phyloP scores from a whole-genome alignment of 2,113 vertebrate species.

The Vombatus ursinus region DNA sequence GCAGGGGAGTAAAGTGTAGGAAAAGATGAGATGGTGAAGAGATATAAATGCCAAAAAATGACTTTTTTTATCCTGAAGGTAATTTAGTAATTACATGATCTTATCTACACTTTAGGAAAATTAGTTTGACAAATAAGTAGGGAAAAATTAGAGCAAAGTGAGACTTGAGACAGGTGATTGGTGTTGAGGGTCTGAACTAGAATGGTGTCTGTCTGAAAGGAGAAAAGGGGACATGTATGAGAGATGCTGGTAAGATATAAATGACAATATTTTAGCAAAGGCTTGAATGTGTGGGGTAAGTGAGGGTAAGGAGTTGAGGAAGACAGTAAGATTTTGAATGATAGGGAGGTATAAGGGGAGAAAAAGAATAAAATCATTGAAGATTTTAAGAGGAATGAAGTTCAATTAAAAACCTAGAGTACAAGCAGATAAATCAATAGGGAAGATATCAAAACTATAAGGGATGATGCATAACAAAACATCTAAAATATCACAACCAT shows the following conservation, averaged over 20 bases:
- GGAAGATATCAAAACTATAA: not conserved
- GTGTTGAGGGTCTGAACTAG: not conserved
- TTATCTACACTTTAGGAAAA: not conserved
- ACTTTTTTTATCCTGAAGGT: not conserved
- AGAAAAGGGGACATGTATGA: not conserved
- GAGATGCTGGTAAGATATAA: not conserved
- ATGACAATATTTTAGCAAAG: not conserved
- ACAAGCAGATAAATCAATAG: not conserved
- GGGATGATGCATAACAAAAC: not conserved
- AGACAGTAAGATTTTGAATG: not conserved
- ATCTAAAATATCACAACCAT: not conserved
- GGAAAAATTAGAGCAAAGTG: not conserved
- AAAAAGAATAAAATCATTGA: not conserved
- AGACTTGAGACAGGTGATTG: not conserved
- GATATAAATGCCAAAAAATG: not conserved
- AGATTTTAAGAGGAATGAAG: not conserved
- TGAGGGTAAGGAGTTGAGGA: not conserved
- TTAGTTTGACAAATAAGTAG: not conserved
- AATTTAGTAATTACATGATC: not conserved
- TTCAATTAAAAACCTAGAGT: not conserved
- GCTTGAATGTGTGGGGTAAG: not conserved
- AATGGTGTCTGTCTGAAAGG: not conserved
- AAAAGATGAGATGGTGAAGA: not conserved
- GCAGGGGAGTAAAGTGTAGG: not conserved
- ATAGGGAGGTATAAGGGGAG: not conserved